These are phyloP conservation scores for Heliconius nattereri DNA, from an alignment of 1,140 invertebrate species.

Conservation along the genomic window DNA sequence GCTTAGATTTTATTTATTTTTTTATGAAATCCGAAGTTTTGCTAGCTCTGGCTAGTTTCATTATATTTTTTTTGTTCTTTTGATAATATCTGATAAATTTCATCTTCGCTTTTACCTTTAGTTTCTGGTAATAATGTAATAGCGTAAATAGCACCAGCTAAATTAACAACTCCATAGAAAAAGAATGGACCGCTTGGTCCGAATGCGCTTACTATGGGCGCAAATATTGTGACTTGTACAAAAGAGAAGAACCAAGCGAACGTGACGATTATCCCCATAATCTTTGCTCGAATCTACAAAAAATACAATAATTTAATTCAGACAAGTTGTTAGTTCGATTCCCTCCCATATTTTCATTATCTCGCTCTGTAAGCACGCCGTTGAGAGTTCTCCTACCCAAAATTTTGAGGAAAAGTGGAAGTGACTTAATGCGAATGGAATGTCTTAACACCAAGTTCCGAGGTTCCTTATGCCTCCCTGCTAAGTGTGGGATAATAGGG, in stretches of 20 bases:
- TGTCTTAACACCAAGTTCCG: too few relatives aligned
- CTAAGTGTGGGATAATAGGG: too few relatives aligned
- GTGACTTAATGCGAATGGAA: too few relatives aligned
- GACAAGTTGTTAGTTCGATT: too few relatives aligned
- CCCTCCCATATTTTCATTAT: too few relatives aligned
- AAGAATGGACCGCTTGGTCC: slow-evolving; percentile 47
- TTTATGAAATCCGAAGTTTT: neutral
- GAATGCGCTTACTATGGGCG: slow-evolving; percentile 38
- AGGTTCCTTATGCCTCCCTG: too few relatives aligned
- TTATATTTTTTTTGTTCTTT: neutral
- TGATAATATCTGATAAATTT: slow-evolving; percentile 36
- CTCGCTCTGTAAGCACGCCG: too few relatives aligned
- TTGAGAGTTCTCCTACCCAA: too few relatives aligned
- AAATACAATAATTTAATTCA: neutral
- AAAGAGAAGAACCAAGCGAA: slow-evolving; percentile 54
- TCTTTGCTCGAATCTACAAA: slow-evolving; percentile 56
- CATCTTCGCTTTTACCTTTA: slow-evolving; percentile 48
- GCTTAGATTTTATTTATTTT: too few relatives aligned
- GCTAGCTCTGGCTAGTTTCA: neutral
- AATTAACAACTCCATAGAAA: slow-evolving; percentile 42
- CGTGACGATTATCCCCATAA: slow-evolving; percentile 48
- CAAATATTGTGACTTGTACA: slow-evolving; percentile 45
- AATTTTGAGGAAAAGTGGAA: too few relatives aligned
- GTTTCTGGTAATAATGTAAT: slow-evolving; percentile 51
- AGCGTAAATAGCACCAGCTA: slow-evolving; percentile 39